phyloP scores from a whole-genome alignment of 2,113 vertebrate species.

The Crypturellus undulatus region DNA sequence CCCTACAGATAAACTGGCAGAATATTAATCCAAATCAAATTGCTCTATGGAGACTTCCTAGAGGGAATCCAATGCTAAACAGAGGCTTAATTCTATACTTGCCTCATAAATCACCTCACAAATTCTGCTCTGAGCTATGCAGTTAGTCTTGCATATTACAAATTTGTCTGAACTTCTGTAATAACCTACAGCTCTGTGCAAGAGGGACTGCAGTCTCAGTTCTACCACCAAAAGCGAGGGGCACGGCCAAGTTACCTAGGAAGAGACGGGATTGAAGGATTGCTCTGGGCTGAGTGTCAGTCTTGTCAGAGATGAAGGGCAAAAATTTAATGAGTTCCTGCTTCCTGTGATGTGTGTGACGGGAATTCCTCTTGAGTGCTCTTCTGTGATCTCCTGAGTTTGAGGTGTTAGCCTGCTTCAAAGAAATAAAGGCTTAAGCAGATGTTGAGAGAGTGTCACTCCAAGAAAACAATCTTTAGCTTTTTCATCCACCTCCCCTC shows the following conservation, averaged over 20 bases:
- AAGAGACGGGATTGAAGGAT: not conserved
- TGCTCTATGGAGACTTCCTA: not conserved
- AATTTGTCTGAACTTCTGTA: not conserved
- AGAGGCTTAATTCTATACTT: not conserved
- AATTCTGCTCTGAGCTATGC: not conserved
- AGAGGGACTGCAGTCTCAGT: not conserved
- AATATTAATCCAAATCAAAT: not conserved
- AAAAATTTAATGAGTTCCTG: not conserved
- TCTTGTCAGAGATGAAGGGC: not conserved
- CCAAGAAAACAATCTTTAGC: not conserved
- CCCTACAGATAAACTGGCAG: not conserved
- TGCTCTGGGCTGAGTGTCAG: not conserved
- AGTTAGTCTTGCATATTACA: not conserved
- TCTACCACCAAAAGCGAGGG: not conserved
- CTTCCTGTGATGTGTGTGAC: not conserved
- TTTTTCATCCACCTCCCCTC: not conserved
- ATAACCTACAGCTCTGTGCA: not conserved
- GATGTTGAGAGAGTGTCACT: not conserved
- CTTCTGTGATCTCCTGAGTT: not conserved
- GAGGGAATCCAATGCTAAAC: not conserved
- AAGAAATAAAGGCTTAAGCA: slow-evolving; percentile 4
- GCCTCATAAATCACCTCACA: not conserved
- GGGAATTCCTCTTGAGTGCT: not conserved
- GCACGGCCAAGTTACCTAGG: not conserved
- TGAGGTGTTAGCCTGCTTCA: not conserved